These are phyloP conservation scores for Cygnus olor DNA, from an alignment of 2,797 vertebrate genomes.

Conservation along the genomic window DNA sequence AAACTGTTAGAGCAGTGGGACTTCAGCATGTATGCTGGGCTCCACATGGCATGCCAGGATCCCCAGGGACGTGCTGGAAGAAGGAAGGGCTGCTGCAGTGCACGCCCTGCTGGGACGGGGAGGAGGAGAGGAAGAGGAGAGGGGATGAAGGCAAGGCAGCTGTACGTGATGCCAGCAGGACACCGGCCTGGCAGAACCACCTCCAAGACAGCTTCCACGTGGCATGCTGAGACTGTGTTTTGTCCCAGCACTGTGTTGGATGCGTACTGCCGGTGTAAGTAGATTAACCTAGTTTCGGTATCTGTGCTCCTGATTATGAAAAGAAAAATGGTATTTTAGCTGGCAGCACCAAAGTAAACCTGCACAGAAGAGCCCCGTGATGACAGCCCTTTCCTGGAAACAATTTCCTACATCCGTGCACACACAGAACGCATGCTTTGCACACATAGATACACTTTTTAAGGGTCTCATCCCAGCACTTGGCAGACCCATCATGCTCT, in stretches of 20 bases:
- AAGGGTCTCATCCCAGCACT: not conserved
- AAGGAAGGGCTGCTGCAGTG: fast-evolving
- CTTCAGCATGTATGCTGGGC: fast-evolving
- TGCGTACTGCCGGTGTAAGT: not conserved
- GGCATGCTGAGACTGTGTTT: fast-evolving
- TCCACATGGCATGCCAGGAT: not conserved
- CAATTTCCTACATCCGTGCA: not conserved
- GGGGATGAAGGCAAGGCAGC: not conserved
- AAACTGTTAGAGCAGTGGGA: not conserved
- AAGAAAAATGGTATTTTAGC: not conserved
- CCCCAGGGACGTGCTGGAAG: not conserved
- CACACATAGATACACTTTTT: not conserved
- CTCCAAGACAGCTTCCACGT: not conserved
- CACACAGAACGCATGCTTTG: not conserved
- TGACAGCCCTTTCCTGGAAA: not conserved
- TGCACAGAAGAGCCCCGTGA: not conserved
- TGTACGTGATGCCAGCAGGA: not conserved
- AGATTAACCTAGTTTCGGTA: not conserved
- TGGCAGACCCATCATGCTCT: not conserved
- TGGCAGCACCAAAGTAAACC: not conserved
- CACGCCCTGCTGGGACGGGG: not conserved
- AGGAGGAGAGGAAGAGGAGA: not conserved
- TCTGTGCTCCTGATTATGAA: not conserved
- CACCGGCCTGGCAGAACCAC: not conserved
- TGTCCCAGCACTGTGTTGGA: not conserved